Evolutionary conservation across 2,113 vertebrate genomes (phyloP).

Genomic region (Hemichromis elongatus): DNA sequence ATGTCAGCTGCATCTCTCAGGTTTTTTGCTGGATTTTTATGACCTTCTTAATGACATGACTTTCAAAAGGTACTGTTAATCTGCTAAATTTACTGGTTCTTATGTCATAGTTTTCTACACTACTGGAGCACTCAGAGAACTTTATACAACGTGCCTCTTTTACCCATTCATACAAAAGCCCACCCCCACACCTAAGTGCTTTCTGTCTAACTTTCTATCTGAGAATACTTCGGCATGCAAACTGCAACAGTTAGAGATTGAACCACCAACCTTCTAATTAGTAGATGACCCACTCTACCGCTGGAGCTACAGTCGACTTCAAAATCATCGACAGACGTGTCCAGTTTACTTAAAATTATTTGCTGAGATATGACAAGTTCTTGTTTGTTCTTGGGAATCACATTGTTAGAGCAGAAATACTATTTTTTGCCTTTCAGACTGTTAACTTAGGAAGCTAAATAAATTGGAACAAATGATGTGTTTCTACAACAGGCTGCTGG

Average conservation of each 20-base stretch:
- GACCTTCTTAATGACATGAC: neutral
- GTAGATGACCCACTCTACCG: neutral
- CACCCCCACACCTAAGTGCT: neutral
- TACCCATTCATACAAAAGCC: neutral
- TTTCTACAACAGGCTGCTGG: neutral
- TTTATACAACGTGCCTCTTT: neutral
- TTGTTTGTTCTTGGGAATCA: neutral
- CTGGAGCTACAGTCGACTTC: neutral
- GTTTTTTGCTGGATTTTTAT: neutral
- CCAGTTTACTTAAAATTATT: neutral
- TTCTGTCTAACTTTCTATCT: neutral
- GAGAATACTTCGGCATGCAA: neutral
- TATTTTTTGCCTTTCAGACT: neutral
- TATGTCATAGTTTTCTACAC: neutral
- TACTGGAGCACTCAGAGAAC: neutral
- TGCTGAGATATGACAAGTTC: neutral
- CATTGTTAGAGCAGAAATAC: neutral
- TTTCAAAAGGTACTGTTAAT: neutral
- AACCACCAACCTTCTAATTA: neutral
- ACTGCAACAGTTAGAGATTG: neutral
- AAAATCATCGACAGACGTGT: neutral
- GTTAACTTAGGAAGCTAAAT: neutral
- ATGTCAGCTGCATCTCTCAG: neutral
- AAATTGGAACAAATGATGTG: neutral
- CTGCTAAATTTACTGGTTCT: neutral